Evolutionary conservation across 2,888 invertebrate genomes (phyloP).

Genomic region (Xestia rhomboidea): DNA sequence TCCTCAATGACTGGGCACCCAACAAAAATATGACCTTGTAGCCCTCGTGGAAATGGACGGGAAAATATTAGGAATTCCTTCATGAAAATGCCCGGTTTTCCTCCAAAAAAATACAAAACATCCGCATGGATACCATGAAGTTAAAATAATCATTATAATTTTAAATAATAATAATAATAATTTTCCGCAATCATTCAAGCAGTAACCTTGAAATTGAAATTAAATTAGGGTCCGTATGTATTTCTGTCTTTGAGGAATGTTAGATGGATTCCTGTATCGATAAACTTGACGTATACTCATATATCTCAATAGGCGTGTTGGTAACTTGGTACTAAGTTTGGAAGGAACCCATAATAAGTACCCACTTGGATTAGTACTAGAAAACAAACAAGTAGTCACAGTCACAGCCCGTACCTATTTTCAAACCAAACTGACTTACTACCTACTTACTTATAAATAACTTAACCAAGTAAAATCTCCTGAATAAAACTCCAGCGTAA

Average conservation of each 20-base stretch:
- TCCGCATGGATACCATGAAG: background rate
- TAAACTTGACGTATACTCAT: constrained; percentile 6
- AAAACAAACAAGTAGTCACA: constrained; percentile 16
- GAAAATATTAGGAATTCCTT: background rate
- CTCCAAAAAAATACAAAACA: background rate
- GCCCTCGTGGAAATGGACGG: background rate
- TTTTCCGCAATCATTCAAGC: background rate
- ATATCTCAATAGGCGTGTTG: background rate
- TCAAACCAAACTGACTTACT: background rate
- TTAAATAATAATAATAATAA: background rate
- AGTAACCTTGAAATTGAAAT: constrained; percentile 21
- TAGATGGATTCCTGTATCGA: constrained; percentile 32
- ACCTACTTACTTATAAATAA: background rate
- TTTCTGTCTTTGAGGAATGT: constrained; percentile 8
- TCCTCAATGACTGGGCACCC: background rate
- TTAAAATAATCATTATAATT: background rate
- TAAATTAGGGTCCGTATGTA: background rate
- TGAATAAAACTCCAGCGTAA: background rate
- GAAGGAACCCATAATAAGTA: constrained; percentile 27
- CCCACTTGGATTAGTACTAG: background rate
- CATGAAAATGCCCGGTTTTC: background rate
- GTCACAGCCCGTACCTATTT: constrained; percentile 5
- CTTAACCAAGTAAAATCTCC: background rate
- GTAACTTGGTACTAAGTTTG: constrained; percentile 13
- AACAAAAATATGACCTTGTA: background rate